These are phyloP conservation scores for Hoplostethus atlanticus DNA, from an alignment of 2,797 vertebrate genomes.

Conservation along the genomic window DNA sequence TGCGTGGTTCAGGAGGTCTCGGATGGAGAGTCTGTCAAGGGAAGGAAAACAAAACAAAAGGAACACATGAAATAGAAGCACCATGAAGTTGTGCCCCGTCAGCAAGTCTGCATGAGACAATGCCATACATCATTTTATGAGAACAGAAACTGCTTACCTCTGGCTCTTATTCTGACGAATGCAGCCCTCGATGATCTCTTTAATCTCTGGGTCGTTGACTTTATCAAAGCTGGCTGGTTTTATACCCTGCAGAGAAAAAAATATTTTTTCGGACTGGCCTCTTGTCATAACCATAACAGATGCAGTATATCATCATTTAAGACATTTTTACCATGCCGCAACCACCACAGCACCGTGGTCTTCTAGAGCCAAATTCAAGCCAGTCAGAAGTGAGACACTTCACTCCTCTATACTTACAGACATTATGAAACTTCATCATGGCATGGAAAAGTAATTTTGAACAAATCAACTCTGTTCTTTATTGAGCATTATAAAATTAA, in stretches of 20 bases:
- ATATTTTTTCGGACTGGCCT: slow-evolving; percentile 22
- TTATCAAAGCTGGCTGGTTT: slow-evolving; percentile 97
- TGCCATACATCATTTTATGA: slow-evolving; percentile 3
- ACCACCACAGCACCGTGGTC: too few relatives aligned
- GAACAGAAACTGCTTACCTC: slow-evolving; percentile 81
- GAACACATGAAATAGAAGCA: slow-evolving; percentile 11
- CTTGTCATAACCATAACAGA: neutral
- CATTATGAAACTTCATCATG: too few relatives aligned
- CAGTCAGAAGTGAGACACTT: too few relatives aligned
- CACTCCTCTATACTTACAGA: too few relatives aligned
- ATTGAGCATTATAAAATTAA: too few relatives aligned
- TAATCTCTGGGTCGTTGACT: slow-evolving; percentile 95
- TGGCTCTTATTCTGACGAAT: slow-evolving; percentile 94
- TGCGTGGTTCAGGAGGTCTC: slow-evolving; percentile 91
- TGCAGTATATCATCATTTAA: neutral
- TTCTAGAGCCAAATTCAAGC: too few relatives aligned
- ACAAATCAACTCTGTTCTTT: too few relatives aligned
- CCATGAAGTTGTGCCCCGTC: neutral
- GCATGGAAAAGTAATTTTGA: too few relatives aligned
- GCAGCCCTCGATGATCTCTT: slow-evolving; percentile 96
- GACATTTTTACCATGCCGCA: too few relatives aligned
- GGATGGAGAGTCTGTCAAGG: slow-evolving; percentile 89
- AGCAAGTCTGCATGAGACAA: slow-evolving; percentile 9
- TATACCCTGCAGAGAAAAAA: slow-evolving; percentile 87
- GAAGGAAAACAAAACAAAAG: neutral